Conservation (phyloP, 2,888 invertebrate species). For the Agrotis puta region DNA sequence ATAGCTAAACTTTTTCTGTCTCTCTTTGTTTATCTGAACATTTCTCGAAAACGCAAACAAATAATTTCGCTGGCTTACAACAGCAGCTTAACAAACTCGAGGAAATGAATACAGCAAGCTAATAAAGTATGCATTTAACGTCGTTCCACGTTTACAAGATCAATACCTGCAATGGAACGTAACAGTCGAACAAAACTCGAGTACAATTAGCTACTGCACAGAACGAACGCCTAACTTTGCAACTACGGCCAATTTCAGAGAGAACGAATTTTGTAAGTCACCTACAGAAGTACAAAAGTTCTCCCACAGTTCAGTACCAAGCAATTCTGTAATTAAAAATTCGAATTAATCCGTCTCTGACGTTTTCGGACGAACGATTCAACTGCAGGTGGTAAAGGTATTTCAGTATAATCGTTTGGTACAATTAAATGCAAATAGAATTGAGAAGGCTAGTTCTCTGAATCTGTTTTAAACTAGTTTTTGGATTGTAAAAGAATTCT, state of each 20-base stretch:
- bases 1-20: background rate
- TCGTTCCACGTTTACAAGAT: constrained; percentile 20
- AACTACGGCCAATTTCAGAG: constrained; percentile 52
- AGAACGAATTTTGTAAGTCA: constrained; percentile 60
- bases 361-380: constrained; percentile 44
- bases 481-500: constrained; percentile 2
- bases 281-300: constrained; percentile 54
- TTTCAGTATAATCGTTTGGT: constrained; percentile 43
- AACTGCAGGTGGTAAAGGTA: constrained; percentile 45
- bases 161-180: constrained; percentile 54
- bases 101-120: constrained; percentile 4
- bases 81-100: background rate
- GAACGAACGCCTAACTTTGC: constrained; percentile 47
- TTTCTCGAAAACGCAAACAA: background rate
- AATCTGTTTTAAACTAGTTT: constrained; percentile 22
- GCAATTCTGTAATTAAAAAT: constrained; percentile 59
- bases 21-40: background rate
- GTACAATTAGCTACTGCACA: constrained; percentile 57
- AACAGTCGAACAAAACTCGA: constrained; percentile 52
- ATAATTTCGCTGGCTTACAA: background rate
- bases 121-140: constrained; percentile 23
- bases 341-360: constrained; percentile 50
- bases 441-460: constrained; percentile 14
- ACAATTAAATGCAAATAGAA: constrained; percentile 50
- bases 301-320: constrained; percentile 36